Conservation (phyloP, 2,888 invertebrate species). For the Argyresthia albistria region DNA sequence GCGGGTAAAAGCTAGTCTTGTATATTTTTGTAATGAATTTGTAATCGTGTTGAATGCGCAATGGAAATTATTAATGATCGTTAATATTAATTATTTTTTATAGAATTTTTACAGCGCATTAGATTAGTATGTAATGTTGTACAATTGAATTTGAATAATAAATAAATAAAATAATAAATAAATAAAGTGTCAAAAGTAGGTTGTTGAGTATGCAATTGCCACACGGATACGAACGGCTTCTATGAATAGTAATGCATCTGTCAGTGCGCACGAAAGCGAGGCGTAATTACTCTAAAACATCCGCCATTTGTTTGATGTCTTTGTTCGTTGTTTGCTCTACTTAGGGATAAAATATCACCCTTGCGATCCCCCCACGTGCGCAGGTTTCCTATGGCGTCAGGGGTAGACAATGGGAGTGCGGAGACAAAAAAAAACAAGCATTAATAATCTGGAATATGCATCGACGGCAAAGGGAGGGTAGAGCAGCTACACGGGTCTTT, state of each 20-base stretch:
- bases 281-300: conserved; percentile 72
- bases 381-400: conserved; percentile 27
- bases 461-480: conserved; percentile 43
- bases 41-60: too few relatives aligned
- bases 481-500: conserved; percentile 32
- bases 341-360: conserved; percentile 63
- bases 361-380: conserved; percentile 57
- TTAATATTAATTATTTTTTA: too few relatives aligned
- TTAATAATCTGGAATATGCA: conserved; percentile 70
- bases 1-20: too few relatives aligned
- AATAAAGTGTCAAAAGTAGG: too few relatives aligned
- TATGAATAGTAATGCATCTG: conserved; percentile 35
- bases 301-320: conserved; percentile 73
- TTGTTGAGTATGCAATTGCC: too few relatives aligned
- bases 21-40: too few relatives aligned
- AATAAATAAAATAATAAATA: too few relatives aligned
- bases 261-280: conserved; percentile 63
- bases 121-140: too few relatives aligned
- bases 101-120: too few relatives aligned
- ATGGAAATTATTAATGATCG: too few relatives aligned
- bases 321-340: conserved; percentile 70
- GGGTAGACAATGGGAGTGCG: conserved; percentile 54
- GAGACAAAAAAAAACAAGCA: conserved; percentile 66
- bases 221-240: too few relatives aligned
- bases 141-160: too few relatives aligned